Evolutionary conservation across 2,888 invertebrate species (phyloP), one percentile per base, ranked within the genome.

Genomic region (Neoitamus cyanurus): DNA sequence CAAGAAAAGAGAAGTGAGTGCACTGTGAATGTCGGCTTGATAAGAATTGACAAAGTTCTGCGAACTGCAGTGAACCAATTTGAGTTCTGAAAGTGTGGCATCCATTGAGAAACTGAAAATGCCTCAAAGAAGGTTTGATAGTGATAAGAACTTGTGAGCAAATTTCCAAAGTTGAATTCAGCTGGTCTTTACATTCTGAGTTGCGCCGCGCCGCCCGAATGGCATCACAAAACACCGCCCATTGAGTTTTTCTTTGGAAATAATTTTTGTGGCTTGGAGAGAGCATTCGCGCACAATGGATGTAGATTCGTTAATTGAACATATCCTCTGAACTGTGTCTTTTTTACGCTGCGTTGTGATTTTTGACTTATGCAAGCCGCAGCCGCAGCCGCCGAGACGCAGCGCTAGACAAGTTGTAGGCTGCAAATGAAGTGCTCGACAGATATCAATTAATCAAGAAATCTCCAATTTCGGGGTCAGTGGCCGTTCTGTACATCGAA

Each of bases 391-490:
- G 15, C 30, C 15, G 78, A 78, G 48, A 48, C 31, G 31, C n/a
- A 70, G 15, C 31, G 70, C 70, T 48, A 58, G 78, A 78, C 42
- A 42, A 48, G 78, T 48, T 48, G 48, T 78, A 58, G 58, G 30
- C n/a, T 42, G 20, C 75, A 78, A 58, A 78, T 78, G 30, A 82
- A 82, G n/a, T 37, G 28, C 36, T 37, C 42, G 7, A 28, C 37
- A 68, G 37, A 68, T 69, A 82, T 37, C 82, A 82, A 82, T 82
- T 42, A 82, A 82, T 82, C 82, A 82, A 82, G 25, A 82, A 36
- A 82, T 36, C 78, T 82, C 31, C 36, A 69, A 20, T 69, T 82
- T 82, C 37, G 82, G 28, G 82, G 82, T 69, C 69, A 82, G 2
- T 37, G 82, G 15, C 25, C 82, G 36, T n/a, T 6, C 13, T 36